Evolutionary conservation across 2,888 invertebrate genomes (phyloP).

Genomic region (Lydus trimaculatus): DNA sequence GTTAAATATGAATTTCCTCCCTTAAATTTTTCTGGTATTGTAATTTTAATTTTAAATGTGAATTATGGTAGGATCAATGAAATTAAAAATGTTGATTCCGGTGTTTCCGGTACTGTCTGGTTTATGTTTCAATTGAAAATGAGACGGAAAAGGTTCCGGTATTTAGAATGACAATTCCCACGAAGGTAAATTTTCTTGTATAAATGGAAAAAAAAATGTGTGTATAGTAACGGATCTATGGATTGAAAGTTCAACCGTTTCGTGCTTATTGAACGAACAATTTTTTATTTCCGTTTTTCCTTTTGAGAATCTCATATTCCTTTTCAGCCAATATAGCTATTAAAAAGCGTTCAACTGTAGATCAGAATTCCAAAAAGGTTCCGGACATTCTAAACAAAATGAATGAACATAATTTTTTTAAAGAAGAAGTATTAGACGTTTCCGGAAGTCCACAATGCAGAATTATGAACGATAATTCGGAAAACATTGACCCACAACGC

Average conservation of each 20-base stretch:
- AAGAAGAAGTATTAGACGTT: no score
- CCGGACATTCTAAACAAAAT: no score
- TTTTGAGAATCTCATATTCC: no score
- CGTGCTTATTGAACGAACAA: background rate
- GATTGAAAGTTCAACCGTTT: background rate
- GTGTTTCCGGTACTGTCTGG: background rate
- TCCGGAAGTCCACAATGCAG: no score
- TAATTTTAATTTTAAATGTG: conserved; percentile 20
- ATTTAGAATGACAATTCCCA: background rate
- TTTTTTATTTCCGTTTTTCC: no score
- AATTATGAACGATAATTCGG: no score
- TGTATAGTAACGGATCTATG: background rate
- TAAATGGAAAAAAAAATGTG: background rate
- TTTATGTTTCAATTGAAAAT: background rate
- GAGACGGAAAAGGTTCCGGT: background rate
- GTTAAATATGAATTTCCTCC: conserved; percentile 51
- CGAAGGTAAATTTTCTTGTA: background rate
- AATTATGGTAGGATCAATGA: background rate
- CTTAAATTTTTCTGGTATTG: conserved; percentile 18
- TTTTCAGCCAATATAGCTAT: no score
- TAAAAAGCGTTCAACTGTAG: no score
- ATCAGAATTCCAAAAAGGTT: no score
- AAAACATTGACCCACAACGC: no score
- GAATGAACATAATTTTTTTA: no score
- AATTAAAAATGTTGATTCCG: background rate